Conservation (phyloP, 2,797 vertebrate genomes). For the Austrolebias charrua region DNA sequence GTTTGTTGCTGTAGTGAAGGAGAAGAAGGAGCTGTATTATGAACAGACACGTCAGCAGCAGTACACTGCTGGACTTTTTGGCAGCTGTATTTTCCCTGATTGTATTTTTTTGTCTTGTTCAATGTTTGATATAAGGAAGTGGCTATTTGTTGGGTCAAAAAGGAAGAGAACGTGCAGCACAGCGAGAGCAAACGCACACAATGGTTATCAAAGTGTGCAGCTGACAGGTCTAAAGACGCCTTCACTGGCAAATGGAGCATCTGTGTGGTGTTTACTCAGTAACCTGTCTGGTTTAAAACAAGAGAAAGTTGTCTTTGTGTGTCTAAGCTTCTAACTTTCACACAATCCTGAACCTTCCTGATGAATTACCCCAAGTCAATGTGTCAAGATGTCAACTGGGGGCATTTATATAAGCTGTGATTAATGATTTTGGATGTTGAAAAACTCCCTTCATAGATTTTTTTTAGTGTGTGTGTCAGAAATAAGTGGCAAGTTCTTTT, state of each 20-base stretch:
- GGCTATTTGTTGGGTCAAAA: background rate
- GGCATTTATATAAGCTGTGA: background rate
- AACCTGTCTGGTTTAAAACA: conserved; percentile 15
- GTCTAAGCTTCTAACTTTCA: background rate
- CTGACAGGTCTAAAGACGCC: conserved; percentile 8
- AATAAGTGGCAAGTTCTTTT: background rate
- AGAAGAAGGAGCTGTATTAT: background rate
- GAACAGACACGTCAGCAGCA: background rate
- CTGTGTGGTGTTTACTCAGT: background rate
- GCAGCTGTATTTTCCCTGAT: background rate
- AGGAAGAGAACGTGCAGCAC: background rate
- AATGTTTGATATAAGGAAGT: background rate
- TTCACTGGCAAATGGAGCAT: conserved; percentile 7
- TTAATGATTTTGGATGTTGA: background rate
- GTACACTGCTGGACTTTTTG: background rate
- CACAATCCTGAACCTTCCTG: background rate
- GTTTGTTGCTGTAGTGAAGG: too few species aligned
- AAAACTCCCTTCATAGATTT: background rate
- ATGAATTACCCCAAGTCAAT: conserved; percentile 1
- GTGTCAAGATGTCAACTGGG: background rate
- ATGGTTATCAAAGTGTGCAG: conserved; percentile 8
- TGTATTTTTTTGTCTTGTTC: conserved; percentile 5
- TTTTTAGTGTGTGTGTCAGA: background rate
- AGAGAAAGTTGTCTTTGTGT: background rate
- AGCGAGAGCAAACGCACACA: conserved; percentile 13